Base-by-base conservation (phyloP, 2,113 vertebrate genomes). In the Malurus elegans region DNA sequence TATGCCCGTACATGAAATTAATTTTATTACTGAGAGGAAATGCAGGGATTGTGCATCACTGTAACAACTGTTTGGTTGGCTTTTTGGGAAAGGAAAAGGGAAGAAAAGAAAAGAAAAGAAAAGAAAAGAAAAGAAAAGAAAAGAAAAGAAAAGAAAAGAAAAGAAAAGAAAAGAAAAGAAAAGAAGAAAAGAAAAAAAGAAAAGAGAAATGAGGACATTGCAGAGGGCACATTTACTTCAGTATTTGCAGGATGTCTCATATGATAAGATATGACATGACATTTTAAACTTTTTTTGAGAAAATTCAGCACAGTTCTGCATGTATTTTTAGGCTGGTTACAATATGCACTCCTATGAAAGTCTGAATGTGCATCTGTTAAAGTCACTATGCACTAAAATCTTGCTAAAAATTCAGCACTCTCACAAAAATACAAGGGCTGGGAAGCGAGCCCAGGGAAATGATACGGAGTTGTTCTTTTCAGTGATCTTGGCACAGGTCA, bases 251-350 rank as follows among this genome's bases (percentile, higher is more conserved):
- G 8, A 20, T 67, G 6, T 57, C 32, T 78, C 5, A 23, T 61
- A 26, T 60, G 51, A 50, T 65, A 58, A 38, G 20, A n/a, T 42
- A 70, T 56, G 29, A 62, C 40, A 36, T 6, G 40, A 50, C 13
- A 71, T 84, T 82, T 75, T 79, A 62, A 82, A 79, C 13, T 69
- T 64, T 93, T 14, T 69, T 85, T 69, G 28, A 89, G 62, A 88
- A 91, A 91, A 62, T 23, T 62, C 64, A 45, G 11, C 24, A 28
- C 11, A 32, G 15, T 74, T 71, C 57, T 58, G 8, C 16, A 8
- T 28, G 7, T 62, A 48, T 95, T 95, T 97, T 94, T 78, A 86
- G n/a, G 10, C 10, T 69, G 32, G 14, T 86, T 94, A 38, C 38
- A 62, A 45, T 62, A 50, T 18, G 8, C 51, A 21, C n/a, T 40